Evolutionary conservation across 2,113 vertebrate genomes (phyloP).

Genomic region (Anoplopoma fimbria): DNA sequence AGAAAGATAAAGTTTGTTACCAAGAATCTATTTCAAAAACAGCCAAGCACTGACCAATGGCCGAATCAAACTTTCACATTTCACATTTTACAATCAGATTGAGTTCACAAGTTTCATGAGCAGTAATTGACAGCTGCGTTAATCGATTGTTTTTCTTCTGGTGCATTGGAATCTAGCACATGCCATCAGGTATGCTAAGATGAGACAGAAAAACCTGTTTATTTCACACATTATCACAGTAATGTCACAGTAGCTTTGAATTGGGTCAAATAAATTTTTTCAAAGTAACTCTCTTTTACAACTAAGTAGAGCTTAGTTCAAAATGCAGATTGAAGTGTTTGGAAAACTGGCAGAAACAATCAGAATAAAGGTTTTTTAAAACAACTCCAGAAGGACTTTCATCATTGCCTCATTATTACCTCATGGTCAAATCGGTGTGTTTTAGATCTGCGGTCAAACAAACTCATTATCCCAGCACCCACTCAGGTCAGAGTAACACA

Average conservation of each 20-base stretch:
- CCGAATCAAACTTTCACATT: neutral
- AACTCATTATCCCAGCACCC: slow-evolving; percentile 29
- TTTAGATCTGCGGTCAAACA: slow-evolving; percentile 30
- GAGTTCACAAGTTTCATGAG: neutral
- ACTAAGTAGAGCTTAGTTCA: neutral
- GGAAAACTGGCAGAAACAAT: neutral
- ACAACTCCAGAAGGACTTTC: neutral
- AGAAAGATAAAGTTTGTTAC: neutral
- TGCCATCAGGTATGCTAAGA: neutral
- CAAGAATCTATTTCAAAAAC: neutral
- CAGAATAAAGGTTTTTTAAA: neutral
- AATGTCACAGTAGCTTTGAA: neutral
- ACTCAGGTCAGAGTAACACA: slow-evolving; percentile 39
- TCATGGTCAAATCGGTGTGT: neutral
- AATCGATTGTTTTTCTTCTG: neutral
- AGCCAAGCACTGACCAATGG: neutral
- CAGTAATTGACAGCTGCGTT: neutral
- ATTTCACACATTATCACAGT: no score
- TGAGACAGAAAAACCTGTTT: neutral
- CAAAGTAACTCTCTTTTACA: neutral
- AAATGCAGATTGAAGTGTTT: neutral
- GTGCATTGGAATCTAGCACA: neutral
- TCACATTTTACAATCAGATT: neutral
- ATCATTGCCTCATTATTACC: slow-evolving; percentile 36
- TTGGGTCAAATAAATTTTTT: neutral